Conservation (phyloP, 2,113 vertebrate species). For the Phalacrocorax carbo region DNA sequence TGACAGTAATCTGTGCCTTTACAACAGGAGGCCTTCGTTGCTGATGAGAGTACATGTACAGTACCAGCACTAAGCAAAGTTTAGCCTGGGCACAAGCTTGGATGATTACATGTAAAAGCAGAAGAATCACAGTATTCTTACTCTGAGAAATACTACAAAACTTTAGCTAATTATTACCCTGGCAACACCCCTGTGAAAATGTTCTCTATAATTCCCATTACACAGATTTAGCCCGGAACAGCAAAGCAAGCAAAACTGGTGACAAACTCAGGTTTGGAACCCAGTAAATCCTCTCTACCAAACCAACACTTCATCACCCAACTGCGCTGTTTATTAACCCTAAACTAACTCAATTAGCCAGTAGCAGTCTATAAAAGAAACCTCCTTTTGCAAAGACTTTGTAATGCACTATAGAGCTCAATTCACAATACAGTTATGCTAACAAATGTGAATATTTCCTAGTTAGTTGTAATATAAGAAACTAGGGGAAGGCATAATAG, state of each 20-base stretch:
- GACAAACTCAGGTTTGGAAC: not conserved
- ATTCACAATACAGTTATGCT: not conserved
- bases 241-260: conserved; percentile 5
- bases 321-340: not conserved
- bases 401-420: not conserved
- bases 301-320: not conserved
- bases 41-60: not conserved
- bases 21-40: not conserved
- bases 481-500: not conserved
- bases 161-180: not conserved
- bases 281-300: not conserved
- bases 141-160: not conserved
- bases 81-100: not conserved
- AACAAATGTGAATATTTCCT: not conserved
- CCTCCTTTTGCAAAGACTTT: not conserved
- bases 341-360: conserved; percentile 21
- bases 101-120: not conserved
- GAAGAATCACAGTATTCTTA: not conserved
- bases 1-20: conserved; percentile 58
- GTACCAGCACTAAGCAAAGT: not conserved
- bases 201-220: not conserved
- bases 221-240: not conserved
- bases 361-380: not conserved
- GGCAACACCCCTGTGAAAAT: not conserved
- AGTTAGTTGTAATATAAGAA: conserved; percentile 16